Conservation (phyloP, 2,113 vertebrate species). For the Sigmodon hispidus region DNA sequence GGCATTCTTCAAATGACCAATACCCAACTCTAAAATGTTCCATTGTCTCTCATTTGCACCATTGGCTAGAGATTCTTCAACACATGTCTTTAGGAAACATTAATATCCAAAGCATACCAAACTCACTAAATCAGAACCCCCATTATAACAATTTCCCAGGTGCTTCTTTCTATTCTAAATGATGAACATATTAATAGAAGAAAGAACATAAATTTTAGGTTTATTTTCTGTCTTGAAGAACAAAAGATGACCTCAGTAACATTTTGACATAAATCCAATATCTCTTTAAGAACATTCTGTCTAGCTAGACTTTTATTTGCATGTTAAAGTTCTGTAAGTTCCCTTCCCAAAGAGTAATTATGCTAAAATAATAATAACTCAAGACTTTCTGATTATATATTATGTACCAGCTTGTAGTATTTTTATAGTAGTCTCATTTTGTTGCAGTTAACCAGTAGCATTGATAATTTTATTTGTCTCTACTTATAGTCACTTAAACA, state of each 20-base stretch:
- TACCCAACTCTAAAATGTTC: not conserved
- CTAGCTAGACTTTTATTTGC: not conserved
- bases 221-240: not conserved
- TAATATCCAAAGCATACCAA: not conserved
- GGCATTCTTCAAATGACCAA: too few species aligned
- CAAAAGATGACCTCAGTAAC: not conserved
- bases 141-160: not conserved
- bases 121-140: not conserved
- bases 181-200: not conserved
- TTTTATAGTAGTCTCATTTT: conserved; percentile 22
- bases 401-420: not conserved
- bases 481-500: conserved; percentile 17
- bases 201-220: not conserved
- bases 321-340: not conserved
- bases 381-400: not conserved
- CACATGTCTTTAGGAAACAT: not conserved
- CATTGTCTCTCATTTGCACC: not conserved
- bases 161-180: not conserved
- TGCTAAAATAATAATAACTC: not conserved
- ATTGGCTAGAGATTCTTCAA: not conserved
- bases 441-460: not conserved
- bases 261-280: not conserved
- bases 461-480: not conserved
- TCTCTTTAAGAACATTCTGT: not conserved
- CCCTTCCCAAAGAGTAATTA: not conserved